These are phyloP conservation scores for Cichladusa arquata DNA, from an alignment of 2,113 vertebrate species.

Conservation along the genomic window DNA sequence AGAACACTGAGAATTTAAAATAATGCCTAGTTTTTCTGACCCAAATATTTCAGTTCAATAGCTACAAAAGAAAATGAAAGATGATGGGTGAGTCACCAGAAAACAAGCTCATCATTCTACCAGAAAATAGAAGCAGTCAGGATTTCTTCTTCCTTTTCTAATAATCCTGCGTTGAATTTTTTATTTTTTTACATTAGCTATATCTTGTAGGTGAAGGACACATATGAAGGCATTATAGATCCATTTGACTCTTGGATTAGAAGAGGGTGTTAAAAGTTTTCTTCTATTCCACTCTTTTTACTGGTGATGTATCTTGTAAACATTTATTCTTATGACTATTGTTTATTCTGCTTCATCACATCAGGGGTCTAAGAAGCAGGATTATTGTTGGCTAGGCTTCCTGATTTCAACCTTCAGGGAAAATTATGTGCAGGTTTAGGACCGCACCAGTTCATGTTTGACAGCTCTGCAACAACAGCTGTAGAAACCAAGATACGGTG, in stretches of 20 bases:
- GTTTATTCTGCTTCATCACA: not conserved
- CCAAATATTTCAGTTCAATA: not conserved
- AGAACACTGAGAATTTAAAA: not conserved
- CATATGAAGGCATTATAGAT: not conserved
- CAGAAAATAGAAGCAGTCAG: not conserved
- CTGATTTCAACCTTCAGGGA: not conserved
- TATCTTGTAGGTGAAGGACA: not conserved
- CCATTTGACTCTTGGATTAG: not conserved
- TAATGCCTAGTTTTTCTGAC: not conserved
- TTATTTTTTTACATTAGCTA: not conserved
- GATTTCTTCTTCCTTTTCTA: not conserved
- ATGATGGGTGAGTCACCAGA: not conserved
- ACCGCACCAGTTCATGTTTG: not conserved
- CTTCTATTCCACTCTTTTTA: not conserved
- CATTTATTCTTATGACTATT: not conserved
- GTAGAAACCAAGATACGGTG: rapidly evolving
- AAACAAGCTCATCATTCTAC: not conserved
- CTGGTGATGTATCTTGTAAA: not conserved
- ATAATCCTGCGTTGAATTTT: not conserved
- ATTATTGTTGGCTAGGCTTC: not conserved
- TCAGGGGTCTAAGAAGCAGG: not conserved
- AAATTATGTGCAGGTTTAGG: not conserved
- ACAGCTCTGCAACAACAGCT: not conserved
- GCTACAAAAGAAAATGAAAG: not conserved
- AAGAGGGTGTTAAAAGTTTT: not conserved